Base-by-base conservation (phyloP, 2,888 invertebrate species). In the Thymelicus acteon region DNA sequence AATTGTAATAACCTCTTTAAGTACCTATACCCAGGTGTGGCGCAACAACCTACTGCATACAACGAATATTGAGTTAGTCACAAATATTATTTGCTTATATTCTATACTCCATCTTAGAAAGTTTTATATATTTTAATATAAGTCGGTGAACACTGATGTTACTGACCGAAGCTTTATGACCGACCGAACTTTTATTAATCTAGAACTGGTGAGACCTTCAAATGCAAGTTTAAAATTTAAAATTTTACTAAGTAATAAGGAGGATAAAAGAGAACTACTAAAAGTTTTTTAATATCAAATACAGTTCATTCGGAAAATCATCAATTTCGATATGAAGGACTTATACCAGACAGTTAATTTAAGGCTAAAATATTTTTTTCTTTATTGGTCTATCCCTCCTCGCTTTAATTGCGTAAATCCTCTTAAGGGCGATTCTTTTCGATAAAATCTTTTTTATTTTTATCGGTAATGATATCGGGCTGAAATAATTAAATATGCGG, bases 371-470 rank as follows among this genome's bases (percentile, higher is more conserved):
- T 71, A 71, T 72, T 74, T 74, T 74, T 72, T 69, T 72, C 60
- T 54, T 63, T 68, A 71, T 66, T 71, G 62, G 72, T 70, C 72
- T 74, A 74, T 76, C 82, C 76, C 80, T 83, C 82, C 79, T 81
- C 82, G 77, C 84, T 91, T 89, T 90, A 91, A 91, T 90, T 90
- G 89, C 85, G 83, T 81, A 87, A 91, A 91, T 90, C 90, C 87
- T 85, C 88, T 90, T 87, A 85, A 82, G 78, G 80, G 79, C 81
- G 82, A 83, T 87, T 82, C 79, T 80, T 85, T 82, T 81, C 77
- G 84, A 86, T 85, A 79, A 85, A 84, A 85, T 86, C 82, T 85
- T 86, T 57, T 85, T 85, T 85, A 81, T 67, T 74, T 78, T 78
- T 77, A 77, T 74, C 79, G 74, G 80, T 79, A 79, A 79, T 76